Conservation (phyloP, 1,140 invertebrate species). For the Hydropsyche tenuis region DNA sequence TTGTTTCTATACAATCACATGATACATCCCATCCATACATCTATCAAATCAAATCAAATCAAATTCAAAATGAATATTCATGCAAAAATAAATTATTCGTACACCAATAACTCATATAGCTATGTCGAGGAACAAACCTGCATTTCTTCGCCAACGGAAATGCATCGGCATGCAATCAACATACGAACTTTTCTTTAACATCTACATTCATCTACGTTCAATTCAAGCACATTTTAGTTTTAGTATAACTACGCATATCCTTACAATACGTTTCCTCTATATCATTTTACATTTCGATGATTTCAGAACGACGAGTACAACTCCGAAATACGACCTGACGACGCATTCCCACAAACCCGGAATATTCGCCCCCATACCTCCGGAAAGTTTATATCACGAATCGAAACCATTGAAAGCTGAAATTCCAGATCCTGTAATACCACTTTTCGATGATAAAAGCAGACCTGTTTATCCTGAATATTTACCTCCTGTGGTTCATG, state of each 20-base stretch:
- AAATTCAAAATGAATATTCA: no score
- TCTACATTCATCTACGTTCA: no score
- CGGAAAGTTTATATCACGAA: constrained; percentile 51
- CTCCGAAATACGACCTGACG: constrained; percentile 52
- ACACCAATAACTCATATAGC: not conserved
- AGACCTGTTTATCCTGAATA: constrained; percentile 54
- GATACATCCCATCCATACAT: no score
- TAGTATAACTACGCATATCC: no score
- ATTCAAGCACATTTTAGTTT: no score
- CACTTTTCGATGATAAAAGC: constrained; percentile 52
- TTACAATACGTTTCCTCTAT: no score
- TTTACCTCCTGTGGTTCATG: constrained; percentile 51
- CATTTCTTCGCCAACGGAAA: constrained; percentile 7
- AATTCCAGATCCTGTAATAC: constrained; percentile 54
- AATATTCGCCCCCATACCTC: constrained; percentile 61
- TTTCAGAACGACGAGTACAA: constrained; percentile 13
- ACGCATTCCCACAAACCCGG: constrained; percentile 63
- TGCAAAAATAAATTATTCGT: no score
- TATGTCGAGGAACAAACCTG: not conserved
- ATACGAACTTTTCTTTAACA: no score
- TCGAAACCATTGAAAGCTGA: constrained; percentile 50
- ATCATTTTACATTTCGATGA: not conserved
- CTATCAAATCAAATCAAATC: no score
- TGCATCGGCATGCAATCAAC: constrained; percentile 10
- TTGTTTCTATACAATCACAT: no score